Conservation (phyloP, 2,113 vertebrate species). For the Benitochromis conjunctus region DNA sequence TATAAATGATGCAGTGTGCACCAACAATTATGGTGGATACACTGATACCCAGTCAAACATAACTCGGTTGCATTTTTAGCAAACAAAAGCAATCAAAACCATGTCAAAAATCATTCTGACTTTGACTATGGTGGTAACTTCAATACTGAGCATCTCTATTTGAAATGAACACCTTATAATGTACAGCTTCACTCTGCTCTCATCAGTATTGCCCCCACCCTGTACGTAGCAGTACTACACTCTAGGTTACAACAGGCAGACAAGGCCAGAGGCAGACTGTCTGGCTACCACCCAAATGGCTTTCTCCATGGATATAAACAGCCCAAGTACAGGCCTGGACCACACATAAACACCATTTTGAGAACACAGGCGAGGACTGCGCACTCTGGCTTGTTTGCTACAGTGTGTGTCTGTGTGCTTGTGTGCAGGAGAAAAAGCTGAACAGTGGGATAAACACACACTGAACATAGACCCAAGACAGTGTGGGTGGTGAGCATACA, state of each 20-base stretch:
- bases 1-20: not conserved
- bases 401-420: not conserved
- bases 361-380: not conserved
- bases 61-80: not conserved
- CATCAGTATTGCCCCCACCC: conserved; percentile 43
- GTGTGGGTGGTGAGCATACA: conserved; percentile 39
- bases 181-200: not conserved
- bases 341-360: conserved; percentile 66
- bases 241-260: conserved; percentile 30
- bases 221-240: not conserved
- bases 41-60: not conserved
- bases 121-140: not conserved
- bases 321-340: conserved; percentile 43
- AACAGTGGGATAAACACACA: conserved; percentile 29
- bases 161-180: not conserved
- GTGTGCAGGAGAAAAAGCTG: not conserved
- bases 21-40: not conserved
- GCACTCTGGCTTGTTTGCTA: not conserved
- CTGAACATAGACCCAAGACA: conserved; percentile 10
- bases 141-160: not conserved
- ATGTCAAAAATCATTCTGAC: not conserved
- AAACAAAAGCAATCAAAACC: not conserved
- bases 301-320: conserved; percentile 72
- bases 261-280: conserved; percentile 53
- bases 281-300: conserved; percentile 65